A percentile compares a stretch with the other conserved stretches of the same genome.
phyloP scores from a whole-genome alignment of 2,888 invertebrate species.

The Bhutanitis thaidina region DNA sequence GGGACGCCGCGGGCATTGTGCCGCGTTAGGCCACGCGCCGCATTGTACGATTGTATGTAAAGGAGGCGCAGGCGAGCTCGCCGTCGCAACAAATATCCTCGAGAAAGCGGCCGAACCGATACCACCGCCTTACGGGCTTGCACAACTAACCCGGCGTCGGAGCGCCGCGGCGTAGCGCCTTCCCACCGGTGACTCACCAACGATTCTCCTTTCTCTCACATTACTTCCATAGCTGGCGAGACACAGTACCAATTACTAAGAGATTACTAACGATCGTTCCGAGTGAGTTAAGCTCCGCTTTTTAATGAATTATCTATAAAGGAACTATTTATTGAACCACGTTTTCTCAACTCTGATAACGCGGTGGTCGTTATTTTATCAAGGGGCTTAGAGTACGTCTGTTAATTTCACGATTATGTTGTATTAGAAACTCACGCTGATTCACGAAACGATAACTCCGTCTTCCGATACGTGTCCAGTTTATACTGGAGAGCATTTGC shows the following conservation, averaged over 20 bases:
- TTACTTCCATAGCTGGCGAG: neutral
- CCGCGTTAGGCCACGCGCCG: constrained; percentile 38
- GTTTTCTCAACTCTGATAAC: constrained; percentile 25
- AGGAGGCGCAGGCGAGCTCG: constrained; percentile 69
- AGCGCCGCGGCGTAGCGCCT: constrained; percentile 14
- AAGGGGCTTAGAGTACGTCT: constrained; percentile 31
- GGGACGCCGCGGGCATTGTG: constrained; percentile 49
- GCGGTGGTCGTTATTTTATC: constrained; percentile 25
- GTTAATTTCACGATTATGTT: constrained; percentile 45
- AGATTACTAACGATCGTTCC: constrained; percentile 8
- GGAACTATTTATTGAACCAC: constrained; percentile 24
- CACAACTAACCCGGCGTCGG: constrained; percentile 23
- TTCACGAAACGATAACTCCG: constrained; percentile 65
- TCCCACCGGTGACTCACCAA: constrained; percentile 9
- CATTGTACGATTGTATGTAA: constrained; percentile 72
- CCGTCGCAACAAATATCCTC: constrained; percentile 46
- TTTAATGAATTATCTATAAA: constrained; percentile 15
- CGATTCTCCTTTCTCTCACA: constrained; percentile 10
- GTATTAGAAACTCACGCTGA: constrained; percentile 55
- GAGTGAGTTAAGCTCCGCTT: neutral
- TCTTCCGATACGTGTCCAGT: too few species aligned
- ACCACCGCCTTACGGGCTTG: constrained; percentile 15
- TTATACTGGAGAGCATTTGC: too few species aligned
- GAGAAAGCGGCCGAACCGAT: constrained; percentile 44
- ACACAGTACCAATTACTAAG: constrained; percentile 1